phyloP scores from a whole-genome alignment of 2,113 vertebrate genomes.

The Calidris pugnax region DNA sequence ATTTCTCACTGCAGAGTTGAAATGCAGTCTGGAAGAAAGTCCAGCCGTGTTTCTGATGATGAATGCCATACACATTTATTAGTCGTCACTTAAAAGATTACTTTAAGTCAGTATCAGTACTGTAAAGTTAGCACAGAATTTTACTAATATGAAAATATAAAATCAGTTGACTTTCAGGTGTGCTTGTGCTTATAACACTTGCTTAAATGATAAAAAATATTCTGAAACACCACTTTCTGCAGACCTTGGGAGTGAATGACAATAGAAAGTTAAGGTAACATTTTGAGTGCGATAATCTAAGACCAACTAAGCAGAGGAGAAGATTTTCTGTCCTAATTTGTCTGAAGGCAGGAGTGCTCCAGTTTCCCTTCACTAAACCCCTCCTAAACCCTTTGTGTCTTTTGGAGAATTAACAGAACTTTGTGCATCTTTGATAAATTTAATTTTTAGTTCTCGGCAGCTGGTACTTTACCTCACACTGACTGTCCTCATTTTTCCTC shows the following conservation, averaged over 20 bases:
- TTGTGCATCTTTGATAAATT: constrained; percentile 18
- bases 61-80: constrained; percentile 3
- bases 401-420: constrained; percentile 59
- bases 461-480: not conserved
- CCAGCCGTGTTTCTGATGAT: not conserved
- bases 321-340: not conserved
- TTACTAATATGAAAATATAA: not conserved
- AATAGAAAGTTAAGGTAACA: not conserved
- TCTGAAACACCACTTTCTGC: not conserved
- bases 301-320: not conserved
- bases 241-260: not conserved
- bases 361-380: constrained; percentile 34
- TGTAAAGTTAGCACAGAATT: not conserved
- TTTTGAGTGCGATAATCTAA: constrained; percentile 6
- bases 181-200: not conserved
- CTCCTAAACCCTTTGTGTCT: constrained; percentile 9
- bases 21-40: not conserved
- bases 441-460: constrained; percentile 48
- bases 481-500: constrained; percentile 14
- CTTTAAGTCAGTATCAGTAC: not conserved
- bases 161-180: not conserved
- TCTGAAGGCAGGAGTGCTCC: constrained; percentile 29
- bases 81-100: not conserved
- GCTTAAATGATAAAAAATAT: not conserved
- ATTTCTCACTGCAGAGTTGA: not conserved